These are phyloP conservation scores for Parambassis ranga DNA, from an alignment of 2,797 vertebrate species.

Conservation along the genomic window DNA sequence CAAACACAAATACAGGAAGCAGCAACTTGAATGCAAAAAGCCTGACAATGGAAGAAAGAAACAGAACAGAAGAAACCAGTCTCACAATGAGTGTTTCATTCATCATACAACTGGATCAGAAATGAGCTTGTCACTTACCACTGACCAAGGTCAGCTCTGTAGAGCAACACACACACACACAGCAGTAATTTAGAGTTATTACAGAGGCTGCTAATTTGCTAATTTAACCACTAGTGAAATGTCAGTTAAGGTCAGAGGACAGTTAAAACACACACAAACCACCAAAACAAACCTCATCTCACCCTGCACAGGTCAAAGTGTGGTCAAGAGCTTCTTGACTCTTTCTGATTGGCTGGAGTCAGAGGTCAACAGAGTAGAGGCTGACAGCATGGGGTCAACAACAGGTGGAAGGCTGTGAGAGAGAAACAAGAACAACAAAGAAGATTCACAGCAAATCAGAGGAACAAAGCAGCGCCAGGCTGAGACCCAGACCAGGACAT, in stretches of 20 bases:
- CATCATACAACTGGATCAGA: too few relatives aligned
- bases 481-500: too few relatives aligned
- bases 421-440: background rate
- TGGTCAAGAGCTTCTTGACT: constrained; percentile 48
- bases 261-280: constrained; percentile 7
- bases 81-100: too few relatives aligned
- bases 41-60: too few relatives aligned
- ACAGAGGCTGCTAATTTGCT: background rate
- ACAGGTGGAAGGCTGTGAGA: constrained; percentile 29
- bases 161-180: background rate
- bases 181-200: background rate
- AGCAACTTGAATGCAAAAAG: too few relatives aligned
- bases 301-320: constrained; percentile 38
- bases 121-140: too few relatives aligned
- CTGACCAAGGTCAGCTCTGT: too few relatives aligned
- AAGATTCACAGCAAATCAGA: background rate
- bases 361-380: constrained; percentile 51
- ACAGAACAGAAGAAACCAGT: too few relatives aligned
- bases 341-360: constrained; percentile 33
- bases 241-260: constrained; percentile 24
- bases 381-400: constrained; percentile 34
- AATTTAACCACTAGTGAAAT: constrained; percentile 8
- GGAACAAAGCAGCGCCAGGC: constrained; percentile 17
- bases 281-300: constrained; percentile 26
- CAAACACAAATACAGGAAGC: too few relatives aligned